phyloP scores from a whole-genome alignment of 2,888 invertebrate species.

The Elmis aenea region DNA sequence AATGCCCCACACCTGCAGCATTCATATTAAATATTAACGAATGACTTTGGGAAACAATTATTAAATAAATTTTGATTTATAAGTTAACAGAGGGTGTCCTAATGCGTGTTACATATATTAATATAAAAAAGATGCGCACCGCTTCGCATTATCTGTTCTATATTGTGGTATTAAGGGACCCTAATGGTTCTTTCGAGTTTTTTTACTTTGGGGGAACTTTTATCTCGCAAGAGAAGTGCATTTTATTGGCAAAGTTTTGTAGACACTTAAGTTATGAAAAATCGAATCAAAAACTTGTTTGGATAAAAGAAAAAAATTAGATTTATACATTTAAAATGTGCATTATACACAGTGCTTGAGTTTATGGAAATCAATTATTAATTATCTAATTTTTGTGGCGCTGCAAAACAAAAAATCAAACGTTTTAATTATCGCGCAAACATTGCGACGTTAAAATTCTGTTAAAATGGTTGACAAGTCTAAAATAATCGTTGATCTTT shows the following conservation, averaged over 20 bases:
- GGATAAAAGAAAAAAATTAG: too few species aligned
- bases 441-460: too few species aligned
- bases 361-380: too few species aligned
- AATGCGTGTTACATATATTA: conserved; percentile 12
- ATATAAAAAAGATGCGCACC: conserved; percentile 14
- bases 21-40: conserved; percentile 7
- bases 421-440: too few species aligned
- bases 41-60: conserved; percentile 8
- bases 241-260: conserved; percentile 14
- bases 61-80: conserved; percentile 18
- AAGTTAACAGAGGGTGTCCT: conserved; percentile 5
- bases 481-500: too few species aligned
- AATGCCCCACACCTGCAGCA: conserved; percentile 17
- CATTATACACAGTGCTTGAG: too few species aligned
- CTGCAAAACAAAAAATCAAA: too few species aligned
- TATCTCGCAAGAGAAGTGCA: conserved; percentile 15
- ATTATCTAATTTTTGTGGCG: too few species aligned
- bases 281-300: too few species aligned
- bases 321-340: too few species aligned
- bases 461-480: too few species aligned
- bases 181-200: conserved; percentile 25
- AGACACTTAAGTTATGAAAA: conserved; percentile 10
- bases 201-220: conserved; percentile 19
- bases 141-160: conserved; percentile 15
- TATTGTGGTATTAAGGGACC: conserved; percentile 11